These are phyloP conservation scores for Margaritifera margaritifera DNA, from an alignment of 2,888 invertebrate genomes.

Conservation along the genomic window DNA sequence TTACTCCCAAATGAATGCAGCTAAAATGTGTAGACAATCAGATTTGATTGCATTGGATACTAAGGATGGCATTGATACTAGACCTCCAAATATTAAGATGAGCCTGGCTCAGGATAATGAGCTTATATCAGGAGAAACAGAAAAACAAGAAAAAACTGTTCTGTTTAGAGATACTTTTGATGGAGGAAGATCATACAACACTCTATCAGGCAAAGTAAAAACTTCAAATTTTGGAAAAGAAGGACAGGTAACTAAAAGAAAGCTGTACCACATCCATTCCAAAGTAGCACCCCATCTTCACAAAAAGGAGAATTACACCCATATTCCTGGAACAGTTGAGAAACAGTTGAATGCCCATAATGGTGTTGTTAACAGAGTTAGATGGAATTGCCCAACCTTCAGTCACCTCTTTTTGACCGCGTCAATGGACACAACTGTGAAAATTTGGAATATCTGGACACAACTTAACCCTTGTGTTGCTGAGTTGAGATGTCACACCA, in stretches of 20 bases:
- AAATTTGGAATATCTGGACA: conserved; percentile 69
- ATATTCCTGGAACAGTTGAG: neutral
- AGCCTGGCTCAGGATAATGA: neutral
- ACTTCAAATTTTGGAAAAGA: neutral
- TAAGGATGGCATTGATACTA: neutral
- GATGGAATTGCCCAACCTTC: conserved; percentile 62
- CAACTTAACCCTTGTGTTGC: conserved; percentile 51
- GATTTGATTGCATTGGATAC: neutral
- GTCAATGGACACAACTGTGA: conserved; percentile 68
- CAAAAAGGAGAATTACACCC: neutral
- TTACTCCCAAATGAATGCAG: too few relatives aligned
- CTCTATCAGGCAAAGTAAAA: neutral
- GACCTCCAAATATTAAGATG: neutral
- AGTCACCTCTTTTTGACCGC: conserved; percentile 69
- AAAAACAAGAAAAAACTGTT: too few relatives aligned
- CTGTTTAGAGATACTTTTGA: too few relatives aligned
- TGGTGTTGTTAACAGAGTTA: conserved; percentile 61
- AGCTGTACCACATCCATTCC: conserved; percentile 59
- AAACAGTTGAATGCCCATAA: conserved; percentile 42
- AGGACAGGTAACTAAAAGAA: conserved; percentile 22
- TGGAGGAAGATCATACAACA: too few relatives aligned
- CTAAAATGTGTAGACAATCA: too few relatives aligned
- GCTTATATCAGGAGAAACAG: too few relatives aligned
- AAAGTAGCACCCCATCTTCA: conserved; percentile 50
- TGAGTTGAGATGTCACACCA: conserved; percentile 51